Conservation (phyloP, 2,797 vertebrate species). For the Aulostomus chinensis region DNA sequence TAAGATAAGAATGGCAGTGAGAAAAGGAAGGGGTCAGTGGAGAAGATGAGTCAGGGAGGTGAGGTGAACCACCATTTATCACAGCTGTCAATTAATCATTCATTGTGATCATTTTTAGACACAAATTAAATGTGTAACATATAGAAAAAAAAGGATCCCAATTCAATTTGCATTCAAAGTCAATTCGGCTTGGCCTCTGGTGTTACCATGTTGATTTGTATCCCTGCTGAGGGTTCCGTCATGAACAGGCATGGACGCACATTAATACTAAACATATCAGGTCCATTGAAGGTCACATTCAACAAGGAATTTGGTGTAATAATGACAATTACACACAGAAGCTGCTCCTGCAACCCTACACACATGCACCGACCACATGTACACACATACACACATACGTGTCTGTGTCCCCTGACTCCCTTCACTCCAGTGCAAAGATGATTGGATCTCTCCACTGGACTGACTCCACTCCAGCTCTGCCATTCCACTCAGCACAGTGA, state of each 20-base stretch:
- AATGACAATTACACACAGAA: constrained; percentile 52
- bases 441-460: constrained; percentile 76
- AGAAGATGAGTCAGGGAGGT: constrained; percentile 6
- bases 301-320: constrained; percentile 54
- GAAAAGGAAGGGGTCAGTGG: not conserved
- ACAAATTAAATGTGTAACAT: constrained; percentile 10
- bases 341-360: constrained; percentile 14
- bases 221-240: constrained; percentile 1
- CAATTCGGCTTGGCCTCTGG: constrained; percentile 7
- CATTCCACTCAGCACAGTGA: constrained; percentile 70
- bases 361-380: constrained; percentile 3
- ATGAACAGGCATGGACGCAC: constrained; percentile 8
- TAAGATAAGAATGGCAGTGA: constrained; percentile 1
- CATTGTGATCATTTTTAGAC: constrained; percentile 19
- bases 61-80: constrained; percentile 40
- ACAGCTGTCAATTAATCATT: constrained; percentile 45
- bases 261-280: constrained; percentile 7
- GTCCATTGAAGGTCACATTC: constrained; percentile 53
- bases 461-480: constrained; percentile 67
- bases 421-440: constrained; percentile 65
- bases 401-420: constrained; percentile 55
- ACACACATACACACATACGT: constrained; percentile 10
- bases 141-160: not conserved
- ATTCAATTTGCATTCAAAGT: constrained; percentile 14
- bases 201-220: not conserved